These are phyloP conservation scores for Echeneis naucrates DNA, from an alignment of 2,797 vertebrate genomes.

Conservation along the genomic window DNA sequence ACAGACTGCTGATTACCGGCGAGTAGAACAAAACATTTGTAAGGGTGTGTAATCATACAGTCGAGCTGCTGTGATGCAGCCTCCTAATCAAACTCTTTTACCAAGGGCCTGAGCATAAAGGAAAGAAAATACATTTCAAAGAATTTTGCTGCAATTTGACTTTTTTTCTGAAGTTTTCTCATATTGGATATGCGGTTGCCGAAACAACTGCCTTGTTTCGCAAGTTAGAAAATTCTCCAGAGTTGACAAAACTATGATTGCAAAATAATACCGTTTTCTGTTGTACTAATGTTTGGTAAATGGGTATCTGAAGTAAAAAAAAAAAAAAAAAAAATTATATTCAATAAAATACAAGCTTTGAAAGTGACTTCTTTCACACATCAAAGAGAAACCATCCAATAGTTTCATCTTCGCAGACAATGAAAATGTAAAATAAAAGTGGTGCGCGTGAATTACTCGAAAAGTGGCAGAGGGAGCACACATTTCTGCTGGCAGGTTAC, in stretches of 20 bases:
- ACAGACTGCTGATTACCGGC: too few relatives aligned
- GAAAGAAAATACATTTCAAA: constrained; percentile 5
- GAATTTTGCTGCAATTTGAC: background rate
- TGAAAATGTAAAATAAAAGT: background rate
- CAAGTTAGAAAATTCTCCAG: background rate
- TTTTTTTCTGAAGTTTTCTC: background rate
- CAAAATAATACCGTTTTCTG: background rate
- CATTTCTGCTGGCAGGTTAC: background rate
- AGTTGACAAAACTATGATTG: background rate
- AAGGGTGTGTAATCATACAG: too few relatives aligned
- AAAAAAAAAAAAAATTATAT: too few relatives aligned
- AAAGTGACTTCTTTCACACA: background rate
- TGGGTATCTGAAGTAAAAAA: background rate
- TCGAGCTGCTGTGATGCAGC: too few relatives aligned
- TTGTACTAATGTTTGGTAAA: background rate
- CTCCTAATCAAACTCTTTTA: background rate
- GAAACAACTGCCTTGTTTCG: background rate
- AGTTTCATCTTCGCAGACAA: background rate
- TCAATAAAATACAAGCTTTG: background rate
- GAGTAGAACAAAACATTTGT: too few relatives aligned
- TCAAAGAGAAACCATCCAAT: background rate
- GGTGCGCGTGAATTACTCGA: background rate
- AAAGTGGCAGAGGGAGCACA: background rate
- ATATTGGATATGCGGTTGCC: background rate
- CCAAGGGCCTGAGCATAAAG: background rate